Percentiles rank a stretch among this genome's conserved stretches.
Conservation (phyloP, 2,113 vertebrate species). For the Uria lomvia region DNA sequence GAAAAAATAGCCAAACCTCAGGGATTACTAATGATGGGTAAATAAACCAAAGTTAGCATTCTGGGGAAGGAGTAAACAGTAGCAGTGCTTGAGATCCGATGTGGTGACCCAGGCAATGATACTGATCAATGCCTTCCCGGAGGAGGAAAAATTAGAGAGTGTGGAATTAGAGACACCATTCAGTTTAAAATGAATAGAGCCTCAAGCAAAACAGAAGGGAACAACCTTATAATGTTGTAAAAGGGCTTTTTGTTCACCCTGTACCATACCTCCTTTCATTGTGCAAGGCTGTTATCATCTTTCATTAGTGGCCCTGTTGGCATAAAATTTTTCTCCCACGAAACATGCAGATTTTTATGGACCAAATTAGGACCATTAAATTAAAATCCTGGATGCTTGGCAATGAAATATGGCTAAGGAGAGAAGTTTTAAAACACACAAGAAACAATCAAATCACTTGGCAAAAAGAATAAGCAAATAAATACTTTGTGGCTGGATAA, state of each 20-base stretch:
- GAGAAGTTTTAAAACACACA: not conserved
- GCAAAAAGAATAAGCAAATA: not conserved
- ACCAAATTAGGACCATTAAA: not conserved
- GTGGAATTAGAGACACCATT: slow-evolving; percentile 1
- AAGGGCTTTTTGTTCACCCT: not conserved
- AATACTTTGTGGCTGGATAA: not conserved
- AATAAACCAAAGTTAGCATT: slow-evolving; percentile 38
- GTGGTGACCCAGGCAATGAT: not conserved
- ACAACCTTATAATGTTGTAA: not conserved
- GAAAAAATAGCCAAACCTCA: slow-evolving; percentile 36
- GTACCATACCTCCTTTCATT: not conserved
- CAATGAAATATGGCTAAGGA: not conserved
- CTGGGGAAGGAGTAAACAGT: slow-evolving; percentile 26
- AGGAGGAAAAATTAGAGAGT: not conserved
- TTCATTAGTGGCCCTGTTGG: not conserved
- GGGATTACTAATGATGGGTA: slow-evolving; percentile 16
- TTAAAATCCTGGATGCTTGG: not conserved
- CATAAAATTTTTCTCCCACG: not conserved
- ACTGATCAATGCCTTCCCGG: not conserved
- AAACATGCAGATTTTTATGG: not conserved
- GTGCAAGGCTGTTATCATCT: not conserved
- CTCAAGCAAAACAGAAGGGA: slow-evolving; percentile 29
- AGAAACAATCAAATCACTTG: not conserved
- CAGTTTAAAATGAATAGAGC: not conserved
- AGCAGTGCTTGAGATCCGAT: not conserved